Base-by-base conservation (phyloP, 2,113 vertebrate genomes). In the Coreoperca whiteheadi region DNA sequence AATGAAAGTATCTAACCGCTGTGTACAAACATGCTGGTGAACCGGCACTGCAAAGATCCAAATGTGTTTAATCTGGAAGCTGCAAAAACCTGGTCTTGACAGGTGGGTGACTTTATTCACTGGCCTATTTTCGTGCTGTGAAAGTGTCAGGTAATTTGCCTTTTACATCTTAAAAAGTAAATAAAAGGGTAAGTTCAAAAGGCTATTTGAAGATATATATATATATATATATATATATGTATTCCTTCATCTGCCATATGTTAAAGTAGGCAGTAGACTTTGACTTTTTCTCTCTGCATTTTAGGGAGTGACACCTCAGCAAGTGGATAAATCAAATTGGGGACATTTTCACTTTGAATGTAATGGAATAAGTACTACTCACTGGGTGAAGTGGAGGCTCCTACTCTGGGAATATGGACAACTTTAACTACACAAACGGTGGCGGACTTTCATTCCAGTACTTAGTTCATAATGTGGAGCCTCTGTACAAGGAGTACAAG, bases 401-500 rank as follows among this genome's bases (percentile, higher is more conserved):
- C 43, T 77, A 81, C 68, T 76, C 63, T 51, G 67, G 60, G 39
- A 95, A 89, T 57, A 89, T 94, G 81, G 92, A 90, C 23, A 85
- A 57, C 84, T 86, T 92, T 16, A 94, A 96, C 72, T 56, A 69
- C 71, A 95, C 94, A 20, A 78, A 85, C 2, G 43, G 83, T 30
- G 70, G 59, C 0, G 83, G 71, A 56, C 81, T 79, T 30, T 81
- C 91, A 0, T 93, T 93, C 54, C 92, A 93, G 74, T 92, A 83
- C 71, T 75, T 93, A n/a, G 80, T 94, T 15, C 88, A 94, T 23
- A 86, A 88, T 39, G 73, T 83, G n/a, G 91, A 92, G 28, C 93
- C 94, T 6, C 79, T 96, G 12, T 96, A 95, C 63, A 91, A 89
- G 59, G 94, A 96, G 67, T 96, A 96, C 87, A 95, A 91, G 59